These are phyloP conservation scores for Phyto melanocephala DNA, from an alignment of 2,888 invertebrate species.

Conservation along the genomic window DNA sequence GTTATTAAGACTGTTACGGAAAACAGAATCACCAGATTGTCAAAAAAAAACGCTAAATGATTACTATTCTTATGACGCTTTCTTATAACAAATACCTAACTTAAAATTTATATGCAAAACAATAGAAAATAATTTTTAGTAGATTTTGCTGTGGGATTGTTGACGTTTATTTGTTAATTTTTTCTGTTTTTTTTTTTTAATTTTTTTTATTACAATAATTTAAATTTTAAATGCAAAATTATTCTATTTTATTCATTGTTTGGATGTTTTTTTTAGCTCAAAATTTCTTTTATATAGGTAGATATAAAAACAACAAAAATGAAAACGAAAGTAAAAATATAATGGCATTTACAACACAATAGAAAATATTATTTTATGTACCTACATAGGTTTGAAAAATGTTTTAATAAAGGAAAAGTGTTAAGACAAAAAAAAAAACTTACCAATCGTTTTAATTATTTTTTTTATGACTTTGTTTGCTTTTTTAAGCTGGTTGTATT, in stretches of 20 bases:
- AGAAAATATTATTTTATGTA: constrained; percentile 6
- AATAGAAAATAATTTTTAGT: constrained; percentile 35
- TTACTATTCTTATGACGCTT: too few relatives aligned
- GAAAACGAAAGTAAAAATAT: constrained; percentile 53
- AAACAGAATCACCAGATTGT: too few relatives aligned
- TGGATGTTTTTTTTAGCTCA: constrained; percentile 21
- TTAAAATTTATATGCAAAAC: constrained; percentile 54
- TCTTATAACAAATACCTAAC: too few relatives aligned
- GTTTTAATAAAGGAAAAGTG: not conserved
- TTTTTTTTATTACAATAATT: not conserved
- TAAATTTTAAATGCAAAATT: constrained; percentile 48
- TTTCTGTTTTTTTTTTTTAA: not conserved
- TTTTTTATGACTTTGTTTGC: not conserved
- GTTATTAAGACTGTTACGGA: not conserved
- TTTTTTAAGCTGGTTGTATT: not conserved
- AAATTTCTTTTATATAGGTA: constrained; percentile 42
- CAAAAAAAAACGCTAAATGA: not conserved
- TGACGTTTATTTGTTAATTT: not conserved
- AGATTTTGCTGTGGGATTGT: not conserved
- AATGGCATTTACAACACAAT: constrained; percentile 30
- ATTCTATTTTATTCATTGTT: constrained; percentile 55
- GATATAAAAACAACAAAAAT: constrained; percentile 32
- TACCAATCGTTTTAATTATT: constrained; percentile 36
- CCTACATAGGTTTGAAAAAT: not conserved
- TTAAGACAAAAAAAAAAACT: constrained; percentile 29